A percentile compares a stretch with the other conserved stretches of the same genome.
These are phyloP conservation scores for Regulus satrapa DNA, from an alignment of 2,113 vertebrate species.

Conservation along the genomic window DNA sequence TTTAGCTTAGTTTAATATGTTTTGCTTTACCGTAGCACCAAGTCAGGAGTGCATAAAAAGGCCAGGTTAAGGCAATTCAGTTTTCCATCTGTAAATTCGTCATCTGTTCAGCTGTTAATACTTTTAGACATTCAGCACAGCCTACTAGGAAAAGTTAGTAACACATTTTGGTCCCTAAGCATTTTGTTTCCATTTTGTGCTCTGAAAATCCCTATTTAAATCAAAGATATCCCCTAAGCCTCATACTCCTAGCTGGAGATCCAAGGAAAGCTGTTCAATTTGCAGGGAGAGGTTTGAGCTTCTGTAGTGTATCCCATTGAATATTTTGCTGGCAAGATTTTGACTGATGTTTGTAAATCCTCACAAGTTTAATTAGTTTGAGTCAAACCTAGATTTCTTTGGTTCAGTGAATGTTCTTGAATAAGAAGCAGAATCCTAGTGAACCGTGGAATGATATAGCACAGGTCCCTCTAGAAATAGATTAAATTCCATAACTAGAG, in stretches of 20 bases:
- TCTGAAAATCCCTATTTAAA: constrained; percentile 39
- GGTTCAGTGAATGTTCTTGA: not conserved
- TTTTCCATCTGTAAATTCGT: not conserved
- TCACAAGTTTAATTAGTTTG: constrained; percentile 34
- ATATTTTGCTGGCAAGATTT: constrained; percentile 10
- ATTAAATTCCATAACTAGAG: not conserved
- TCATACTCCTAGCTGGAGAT: not conserved
- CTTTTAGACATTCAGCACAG: not conserved
- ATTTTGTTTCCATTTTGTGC: constrained; percentile 48
- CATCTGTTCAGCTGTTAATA: not conserved
- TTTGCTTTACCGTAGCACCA: not conserved
- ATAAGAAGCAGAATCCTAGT: not conserved
- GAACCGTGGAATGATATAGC: constrained; percentile 2
- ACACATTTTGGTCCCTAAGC: not conserved
- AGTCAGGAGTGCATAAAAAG: not conserved
- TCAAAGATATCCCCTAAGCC: not conserved
- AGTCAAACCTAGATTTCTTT: constrained; percentile 11
- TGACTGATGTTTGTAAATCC: constrained; percentile 31
- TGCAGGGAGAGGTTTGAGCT: not conserved
- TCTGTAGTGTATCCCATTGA: not conserved
- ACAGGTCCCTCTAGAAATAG: not conserved
- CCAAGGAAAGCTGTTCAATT: constrained; percentile 11
- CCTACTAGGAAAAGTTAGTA: not conserved
- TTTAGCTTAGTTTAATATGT: not conserved
- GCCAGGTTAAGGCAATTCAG: not conserved